phyloP scores from a whole-genome alignment of 1,140 invertebrate species.

The Belonocnema kinseyi region DNA sequence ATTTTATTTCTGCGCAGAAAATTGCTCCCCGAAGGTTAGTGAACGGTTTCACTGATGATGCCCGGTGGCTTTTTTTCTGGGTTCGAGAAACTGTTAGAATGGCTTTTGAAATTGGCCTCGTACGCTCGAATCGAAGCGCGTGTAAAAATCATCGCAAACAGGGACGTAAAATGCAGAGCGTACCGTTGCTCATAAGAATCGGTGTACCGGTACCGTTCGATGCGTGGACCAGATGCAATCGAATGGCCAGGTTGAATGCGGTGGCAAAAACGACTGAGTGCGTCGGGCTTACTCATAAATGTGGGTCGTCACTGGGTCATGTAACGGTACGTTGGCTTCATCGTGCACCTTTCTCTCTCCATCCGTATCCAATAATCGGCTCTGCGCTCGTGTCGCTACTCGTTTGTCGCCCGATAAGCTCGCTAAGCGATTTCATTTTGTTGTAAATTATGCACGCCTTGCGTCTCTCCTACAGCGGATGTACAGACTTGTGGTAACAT shows the following conservation, averaged over 20 bases:
- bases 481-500: slow-evolving; percentile 9
- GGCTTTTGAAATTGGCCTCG: slow-evolving; percentile 23
- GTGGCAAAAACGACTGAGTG: slow-evolving; percentile 46
- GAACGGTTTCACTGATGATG: neutral
- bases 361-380: slow-evolving; percentile 47
- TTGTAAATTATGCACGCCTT: slow-evolving; percentile 19
- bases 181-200: slow-evolving; percentile 50
- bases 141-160: neutral
- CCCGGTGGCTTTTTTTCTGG: neutral
- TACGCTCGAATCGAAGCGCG: neutral
- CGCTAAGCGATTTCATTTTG: slow-evolving; percentile 16
- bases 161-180: slow-evolving; percentile 34
- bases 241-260: slow-evolving; percentile 48
- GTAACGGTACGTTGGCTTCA: slow-evolving; percentile 67
- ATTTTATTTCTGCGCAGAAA: neutral
- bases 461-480: neutral
- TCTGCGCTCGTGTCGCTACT: slow-evolving; percentile 22
- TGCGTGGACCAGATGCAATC: slow-evolving; percentile 51
- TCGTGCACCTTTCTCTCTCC: slow-evolving; percentile 57
- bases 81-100: slow-evolving; percentile 16
- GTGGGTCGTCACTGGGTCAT: slow-evolving; percentile 71
- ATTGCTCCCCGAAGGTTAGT: neutral
- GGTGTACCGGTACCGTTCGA: slow-evolving; percentile 49
- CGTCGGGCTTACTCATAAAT: slow-evolving; percentile 56
- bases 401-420: slow-evolving; percentile 22